These are phyloP conservation scores for Parus major DNA, from an alignment of 2,113 vertebrate genomes.

Conservation along the genomic window DNA sequence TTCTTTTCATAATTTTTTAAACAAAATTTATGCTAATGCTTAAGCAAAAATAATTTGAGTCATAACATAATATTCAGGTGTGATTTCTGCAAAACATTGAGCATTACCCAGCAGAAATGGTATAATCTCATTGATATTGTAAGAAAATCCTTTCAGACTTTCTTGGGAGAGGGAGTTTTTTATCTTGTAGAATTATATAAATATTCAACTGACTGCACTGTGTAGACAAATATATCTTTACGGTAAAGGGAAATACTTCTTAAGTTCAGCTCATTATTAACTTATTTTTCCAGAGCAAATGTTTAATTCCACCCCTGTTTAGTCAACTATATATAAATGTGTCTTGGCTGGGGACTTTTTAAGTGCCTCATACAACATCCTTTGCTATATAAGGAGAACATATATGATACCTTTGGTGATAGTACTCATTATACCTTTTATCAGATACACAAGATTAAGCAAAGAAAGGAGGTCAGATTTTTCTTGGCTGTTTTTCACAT, in stretches of 20 bases:
- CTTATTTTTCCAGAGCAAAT: neutral
- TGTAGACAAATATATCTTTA: neutral
- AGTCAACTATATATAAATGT: neutral
- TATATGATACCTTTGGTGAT: accelerated
- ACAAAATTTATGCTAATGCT: neutral
- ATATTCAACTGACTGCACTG: neutral
- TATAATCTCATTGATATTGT: neutral
- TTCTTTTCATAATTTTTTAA: neutral
- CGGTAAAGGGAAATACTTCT: neutral
- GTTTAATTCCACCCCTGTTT: neutral
- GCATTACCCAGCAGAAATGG: neutral
- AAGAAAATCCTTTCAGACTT: neutral
- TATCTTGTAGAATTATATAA: neutral
- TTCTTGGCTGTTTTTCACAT: neutral
- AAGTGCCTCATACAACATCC: neutral
- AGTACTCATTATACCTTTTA: neutral
- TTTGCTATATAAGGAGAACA: neutral
- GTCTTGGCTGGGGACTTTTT: neutral
- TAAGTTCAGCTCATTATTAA: neutral
- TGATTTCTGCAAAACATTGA: neutral
- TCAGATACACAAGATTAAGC: neutral
- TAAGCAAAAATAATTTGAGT: neutral
- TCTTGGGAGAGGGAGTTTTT: neutral
- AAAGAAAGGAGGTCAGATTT: neutral
- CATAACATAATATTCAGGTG: neutral